Base-by-base conservation (phyloP, 2,797 vertebrate genomes). In the Chaetophractus vellerosus region DNA sequence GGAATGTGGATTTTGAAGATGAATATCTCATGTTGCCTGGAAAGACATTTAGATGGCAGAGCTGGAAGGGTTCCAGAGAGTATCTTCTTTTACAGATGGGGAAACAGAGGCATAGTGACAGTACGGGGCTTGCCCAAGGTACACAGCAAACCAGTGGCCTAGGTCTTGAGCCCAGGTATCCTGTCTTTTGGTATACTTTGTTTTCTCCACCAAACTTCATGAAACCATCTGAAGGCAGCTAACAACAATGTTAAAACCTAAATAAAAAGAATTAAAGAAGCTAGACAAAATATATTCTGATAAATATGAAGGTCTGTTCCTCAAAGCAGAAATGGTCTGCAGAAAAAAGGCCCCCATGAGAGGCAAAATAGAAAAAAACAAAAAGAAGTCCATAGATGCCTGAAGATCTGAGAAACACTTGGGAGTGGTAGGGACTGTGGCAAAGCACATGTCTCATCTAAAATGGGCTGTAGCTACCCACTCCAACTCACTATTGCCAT, bases 341-440 rank as follows among this genome's bases (percentile, higher is more conserved):
- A 83, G 38, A 79, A 48, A 61, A 18, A 48, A 57, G 57, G 7
- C 8, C 33, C 28, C 63, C 1, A 9, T 0, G 5, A 38, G 41
- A 72, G 33, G 61, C 24, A 57, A n/a, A 90, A 72, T 2, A 38
- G 1, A 7, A 26, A 9, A 19, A 59, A 68, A 0, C 28, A 15
- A 8, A 31, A 21, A 82, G 76, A 76, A 48, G 69, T 23, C 28
- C 19, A 33, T 6, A 76, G 33, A 59, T 24, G n/a, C 33, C 31
- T 41, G 15, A 16, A 33, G 7, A 64, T 31, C 38, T 0, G 14
- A 33, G 21, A 55, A 61, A 19, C n/a, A 1, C 0, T 2, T 1
- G n/a, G 48, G 24, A 21, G 3, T 18, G 9, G n/a, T 16, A 21
- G 33, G 48, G 38, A 21, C 4, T 5, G 9, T 0, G 0, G 2